Percentiles rank a stretch among this genome's conserved stretches.
Conservation (phyloP, 2,888 invertebrate species). For the Incurvaria masculella region DNA sequence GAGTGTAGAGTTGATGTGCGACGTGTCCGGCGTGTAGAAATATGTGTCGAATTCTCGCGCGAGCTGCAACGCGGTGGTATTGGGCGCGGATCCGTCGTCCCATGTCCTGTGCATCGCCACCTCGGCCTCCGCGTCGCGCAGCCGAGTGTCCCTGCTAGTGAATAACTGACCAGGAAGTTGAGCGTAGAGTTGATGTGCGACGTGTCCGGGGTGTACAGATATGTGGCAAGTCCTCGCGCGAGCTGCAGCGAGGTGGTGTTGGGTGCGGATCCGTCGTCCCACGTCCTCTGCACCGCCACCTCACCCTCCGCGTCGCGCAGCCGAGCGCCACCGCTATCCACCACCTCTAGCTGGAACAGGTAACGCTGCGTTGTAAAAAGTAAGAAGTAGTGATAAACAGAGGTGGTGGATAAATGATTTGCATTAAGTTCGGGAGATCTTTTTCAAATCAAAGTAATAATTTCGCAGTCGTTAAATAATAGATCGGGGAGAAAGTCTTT, state of each 20-base stretch:
- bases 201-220: constrained; percentile 33
- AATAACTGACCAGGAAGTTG: constrained; percentile 67
- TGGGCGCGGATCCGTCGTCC: constrained; percentile 45
- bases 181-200: constrained; percentile 61
- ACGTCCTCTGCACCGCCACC: constrained; percentile 36
- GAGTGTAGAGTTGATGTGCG: constrained; percentile 61
- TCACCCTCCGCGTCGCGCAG: constrained; percentile 31
- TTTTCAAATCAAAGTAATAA: too few relatives aligned
- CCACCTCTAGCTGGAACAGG: background rate
- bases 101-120: constrained; percentile 39
- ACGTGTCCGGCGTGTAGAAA: constrained; percentile 32
- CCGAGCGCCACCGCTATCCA: constrained; percentile 11
- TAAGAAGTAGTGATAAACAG: too few relatives aligned
- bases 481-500: too few relatives aligned
- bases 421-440: too few relatives aligned
- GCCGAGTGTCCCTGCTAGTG: too few relatives aligned
- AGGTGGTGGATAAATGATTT: too few relatives aligned
- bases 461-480: too few relatives aligned
- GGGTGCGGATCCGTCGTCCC: constrained; percentile 45
- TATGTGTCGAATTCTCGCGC: constrained; percentile 35
- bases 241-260: constrained; percentile 33
- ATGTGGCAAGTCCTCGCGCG: constrained; percentile 32
- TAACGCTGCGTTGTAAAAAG: too few relatives aligned
- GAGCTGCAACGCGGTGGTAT: constrained; percentile 31
- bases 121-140: constrained; percentile 31